Conservation (phyloP, 2,797 vertebrate genomes). For the Erethizon dorsatum region DNA sequence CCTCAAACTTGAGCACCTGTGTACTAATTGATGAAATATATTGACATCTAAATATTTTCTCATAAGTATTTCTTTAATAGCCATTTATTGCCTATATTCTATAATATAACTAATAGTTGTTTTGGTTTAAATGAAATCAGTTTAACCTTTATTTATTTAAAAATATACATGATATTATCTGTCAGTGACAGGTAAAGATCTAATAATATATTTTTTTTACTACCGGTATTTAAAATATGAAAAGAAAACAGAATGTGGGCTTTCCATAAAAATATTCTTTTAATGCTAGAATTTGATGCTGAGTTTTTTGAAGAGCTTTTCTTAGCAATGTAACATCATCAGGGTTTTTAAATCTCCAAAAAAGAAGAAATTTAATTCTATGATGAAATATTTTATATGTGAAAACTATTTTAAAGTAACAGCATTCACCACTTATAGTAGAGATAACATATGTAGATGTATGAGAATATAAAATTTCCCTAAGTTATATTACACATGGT, state of each 20-base stretch:
- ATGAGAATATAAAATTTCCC: neutral
- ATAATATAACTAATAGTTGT: slow-evolving; percentile 86
- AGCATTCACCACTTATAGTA: neutral
- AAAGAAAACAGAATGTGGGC: slow-evolving; percentile 16
- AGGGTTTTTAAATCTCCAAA: neutral
- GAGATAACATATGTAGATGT: neutral
- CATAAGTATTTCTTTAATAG: slow-evolving; percentile 77
- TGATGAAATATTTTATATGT: neutral
- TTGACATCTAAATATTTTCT: slow-evolving; percentile 84
- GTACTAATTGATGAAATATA: slow-evolving; percentile 85
- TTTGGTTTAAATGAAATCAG: slow-evolving; percentile 75
- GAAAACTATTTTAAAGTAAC: neutral
- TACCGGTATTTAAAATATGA: slow-evolving; percentile 70
- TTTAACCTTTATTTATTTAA: slow-evolving; percentile 87
- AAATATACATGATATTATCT: slow-evolving; percentile 79
- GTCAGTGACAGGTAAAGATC: slow-evolving; percentile 71
- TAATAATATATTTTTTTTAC: slow-evolving; percentile 69
- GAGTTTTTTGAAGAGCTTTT: slow-evolving; percentile 41
- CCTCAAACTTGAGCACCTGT: slow-evolving; percentile 51
- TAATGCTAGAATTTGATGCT: neutral
- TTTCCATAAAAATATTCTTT: slow-evolving; percentile 62
- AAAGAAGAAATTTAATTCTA: neutral
- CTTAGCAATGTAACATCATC: neutral
- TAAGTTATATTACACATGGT: neutral
- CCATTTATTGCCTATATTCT: slow-evolving; percentile 81